These are phyloP conservation scores for Homarus gammarus DNA, from an alignment of 2,888 invertebrate genomes.

Conservation along the genomic window DNA sequence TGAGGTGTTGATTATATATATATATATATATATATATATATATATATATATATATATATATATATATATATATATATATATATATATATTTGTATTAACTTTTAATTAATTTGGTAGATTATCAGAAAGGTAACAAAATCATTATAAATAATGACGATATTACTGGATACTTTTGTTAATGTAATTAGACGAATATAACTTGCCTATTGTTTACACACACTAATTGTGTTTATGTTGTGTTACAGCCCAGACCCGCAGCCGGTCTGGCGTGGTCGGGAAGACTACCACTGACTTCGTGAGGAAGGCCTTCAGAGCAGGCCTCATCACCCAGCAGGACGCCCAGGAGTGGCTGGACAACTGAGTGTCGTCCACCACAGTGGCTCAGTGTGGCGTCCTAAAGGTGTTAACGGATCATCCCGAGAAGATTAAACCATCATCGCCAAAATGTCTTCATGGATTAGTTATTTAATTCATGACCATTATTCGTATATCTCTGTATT, in stretches of 20 bases:
- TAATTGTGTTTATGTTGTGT: not conserved
- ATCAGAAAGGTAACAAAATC: not conserved
- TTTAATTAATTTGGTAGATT: not conserved
- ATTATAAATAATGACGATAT: not conserved
- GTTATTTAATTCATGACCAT: no score
- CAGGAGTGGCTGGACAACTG: not conserved
- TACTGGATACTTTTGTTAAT: not conserved
- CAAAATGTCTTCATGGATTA: no score
- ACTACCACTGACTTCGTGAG: conserved; percentile 10
- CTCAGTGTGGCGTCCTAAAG: no score
- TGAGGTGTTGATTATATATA: no score
- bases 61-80: no score
- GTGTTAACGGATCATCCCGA: no score
- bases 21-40: no score
- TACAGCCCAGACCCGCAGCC: conserved; percentile 17
- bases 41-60: no score
- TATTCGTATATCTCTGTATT: no score
- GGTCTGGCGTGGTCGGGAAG: not conserved
- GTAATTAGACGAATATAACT: not conserved
- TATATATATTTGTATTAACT: no score
- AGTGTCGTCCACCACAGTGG: no score
- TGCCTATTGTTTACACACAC: not conserved
- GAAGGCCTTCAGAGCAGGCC: conserved; percentile 11
- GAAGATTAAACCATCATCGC: no score
- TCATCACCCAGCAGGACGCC: conserved; percentile 8